Evolutionary conservation across 1,140 invertebrate species (phyloP).

Genomic region (Danaus melanippus): DNA sequence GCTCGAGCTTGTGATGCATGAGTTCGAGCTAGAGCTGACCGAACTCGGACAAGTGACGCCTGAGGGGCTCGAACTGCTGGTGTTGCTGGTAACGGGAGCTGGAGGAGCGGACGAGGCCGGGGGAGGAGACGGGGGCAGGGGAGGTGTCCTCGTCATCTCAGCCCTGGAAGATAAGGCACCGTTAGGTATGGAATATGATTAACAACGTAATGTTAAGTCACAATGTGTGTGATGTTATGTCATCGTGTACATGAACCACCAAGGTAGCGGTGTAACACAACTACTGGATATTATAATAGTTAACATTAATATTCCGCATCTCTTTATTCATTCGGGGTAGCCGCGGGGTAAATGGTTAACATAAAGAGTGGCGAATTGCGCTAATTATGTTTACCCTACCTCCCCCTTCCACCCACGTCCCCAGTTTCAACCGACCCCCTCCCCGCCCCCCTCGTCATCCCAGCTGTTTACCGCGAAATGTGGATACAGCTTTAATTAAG

Average conservation of each 20-base stretch:
- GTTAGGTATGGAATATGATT: too few relatives aligned
- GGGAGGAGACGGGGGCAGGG: conserved; percentile 47
- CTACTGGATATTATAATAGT: not conserved
- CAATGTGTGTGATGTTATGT: too few relatives aligned
- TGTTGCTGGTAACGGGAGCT: conserved; percentile 19
- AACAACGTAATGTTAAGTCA: too few relatives aligned
- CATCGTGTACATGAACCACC: too few relatives aligned
- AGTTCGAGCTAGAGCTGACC: conserved; percentile 4
- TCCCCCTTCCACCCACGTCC: conserved; percentile 1
- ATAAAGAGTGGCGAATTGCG: conserved; percentile 38
- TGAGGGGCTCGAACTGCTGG: conserved; percentile 1
- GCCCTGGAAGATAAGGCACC: conserved; percentile 28
- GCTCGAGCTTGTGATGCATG: conserved; percentile 5
- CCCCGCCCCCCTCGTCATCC: conserved; percentile 3
- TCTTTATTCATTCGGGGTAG: conserved; percentile 17
- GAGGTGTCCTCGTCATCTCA: conserved; percentile 47
- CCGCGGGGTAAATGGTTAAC: conserved; percentile 33
- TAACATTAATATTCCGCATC: conserved; percentile 11
- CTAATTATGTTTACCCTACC: conserved; percentile 38
- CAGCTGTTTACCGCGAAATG: conserved; percentile 13
- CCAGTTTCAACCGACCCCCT: not conserved
- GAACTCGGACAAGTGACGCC: not conserved
- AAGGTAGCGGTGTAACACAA: too few relatives aligned
- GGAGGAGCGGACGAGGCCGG: conserved; percentile 49
- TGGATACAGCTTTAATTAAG: conserved; percentile 19